These are phyloP conservation scores for Drosophila demipolita DNA, from an alignment of 2,888 invertebrate genomes.

Conservation along the genomic window DNA sequence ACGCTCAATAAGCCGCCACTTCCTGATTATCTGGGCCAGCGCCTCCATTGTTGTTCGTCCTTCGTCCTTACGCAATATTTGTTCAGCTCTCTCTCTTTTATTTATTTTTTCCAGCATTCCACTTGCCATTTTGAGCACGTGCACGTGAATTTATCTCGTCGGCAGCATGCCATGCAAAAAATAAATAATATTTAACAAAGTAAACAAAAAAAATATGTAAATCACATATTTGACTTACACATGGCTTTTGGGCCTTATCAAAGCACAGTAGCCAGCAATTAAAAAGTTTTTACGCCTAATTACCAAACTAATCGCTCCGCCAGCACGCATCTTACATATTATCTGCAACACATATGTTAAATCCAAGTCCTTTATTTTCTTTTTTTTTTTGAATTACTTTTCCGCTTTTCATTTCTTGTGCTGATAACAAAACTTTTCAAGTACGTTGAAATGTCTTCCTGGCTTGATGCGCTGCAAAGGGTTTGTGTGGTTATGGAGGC, in stretches of 20 bases:
- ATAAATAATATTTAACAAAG: background rate
- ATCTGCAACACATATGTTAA: constrained; percentile 60
- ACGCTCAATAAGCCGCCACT: constrained; percentile 77
- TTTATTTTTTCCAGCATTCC: constrained; percentile 39
- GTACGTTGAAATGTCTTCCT: constrained; percentile 53
- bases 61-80: constrained; percentile 1
- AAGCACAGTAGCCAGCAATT: constrained; percentile 48
- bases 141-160: constrained; percentile 60
- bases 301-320: constrained; percentile 22
- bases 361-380: too few relatives aligned
- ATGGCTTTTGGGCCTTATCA: constrained; percentile 38
- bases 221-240: constrained; percentile 18
- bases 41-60: constrained; percentile 57
- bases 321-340: background rate
- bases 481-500: background rate
- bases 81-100: constrained; percentile 15
- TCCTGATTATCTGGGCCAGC: constrained; percentile 75
- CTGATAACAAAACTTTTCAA: constrained; percentile 77
- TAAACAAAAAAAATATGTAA: background rate
- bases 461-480: background rate
- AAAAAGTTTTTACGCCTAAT: constrained; percentile 55
- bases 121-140: constrained; percentile 61
- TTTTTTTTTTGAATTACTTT: constrained; percentile 47
- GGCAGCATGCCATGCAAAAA: constrained; percentile 57
- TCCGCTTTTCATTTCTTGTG: constrained; percentile 36